phyloP scores from a whole-genome alignment of 2,888 invertebrate genomes.

The Drosophila pseudotalamancana region DNA sequence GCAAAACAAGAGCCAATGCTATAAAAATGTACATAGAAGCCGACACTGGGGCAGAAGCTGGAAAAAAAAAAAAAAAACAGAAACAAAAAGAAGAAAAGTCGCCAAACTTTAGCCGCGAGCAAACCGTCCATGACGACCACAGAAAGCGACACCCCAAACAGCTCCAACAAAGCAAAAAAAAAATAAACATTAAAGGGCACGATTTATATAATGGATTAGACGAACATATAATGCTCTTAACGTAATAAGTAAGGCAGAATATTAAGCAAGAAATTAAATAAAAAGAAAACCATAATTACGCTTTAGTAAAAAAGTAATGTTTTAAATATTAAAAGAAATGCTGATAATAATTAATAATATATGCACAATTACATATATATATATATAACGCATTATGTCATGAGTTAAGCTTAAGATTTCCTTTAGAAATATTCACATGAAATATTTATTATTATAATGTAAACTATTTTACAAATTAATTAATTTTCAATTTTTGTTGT shows the following conservation, averaged over 20 bases:
- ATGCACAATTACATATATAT: no score
- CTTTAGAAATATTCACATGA: no score
- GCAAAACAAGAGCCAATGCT: slow-evolving; percentile 61
- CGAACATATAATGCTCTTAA: slow-evolving; percentile 12
- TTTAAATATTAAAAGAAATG: no score
- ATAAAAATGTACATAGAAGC: slow-evolving; percentile 67
- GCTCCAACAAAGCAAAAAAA: slow-evolving; percentile 12
- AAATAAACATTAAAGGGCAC: slow-evolving; percentile 14
- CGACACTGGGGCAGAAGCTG: slow-evolving; percentile 35
- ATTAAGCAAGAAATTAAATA: background rate
- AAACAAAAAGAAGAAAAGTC: slow-evolving; percentile 38
- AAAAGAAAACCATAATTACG: background rate
- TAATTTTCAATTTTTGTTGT: no score
- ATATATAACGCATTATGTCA: no score
- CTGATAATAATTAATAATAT: no score
- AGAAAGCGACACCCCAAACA: slow-evolving; percentile 45
- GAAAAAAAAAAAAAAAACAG: slow-evolving; percentile 3
- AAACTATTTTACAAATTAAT: no score
- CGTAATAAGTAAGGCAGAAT: no score
- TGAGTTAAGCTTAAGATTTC: no score
- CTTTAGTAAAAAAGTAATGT: no score
- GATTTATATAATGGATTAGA: background rate
- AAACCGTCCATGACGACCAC: slow-evolving; percentile 64
- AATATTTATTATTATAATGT: no score
- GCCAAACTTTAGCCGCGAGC: slow-evolving; percentile 66